phyloP scores from a whole-genome alignment of 2,113 vertebrate species.

The Diadophis punctatus region DNA sequence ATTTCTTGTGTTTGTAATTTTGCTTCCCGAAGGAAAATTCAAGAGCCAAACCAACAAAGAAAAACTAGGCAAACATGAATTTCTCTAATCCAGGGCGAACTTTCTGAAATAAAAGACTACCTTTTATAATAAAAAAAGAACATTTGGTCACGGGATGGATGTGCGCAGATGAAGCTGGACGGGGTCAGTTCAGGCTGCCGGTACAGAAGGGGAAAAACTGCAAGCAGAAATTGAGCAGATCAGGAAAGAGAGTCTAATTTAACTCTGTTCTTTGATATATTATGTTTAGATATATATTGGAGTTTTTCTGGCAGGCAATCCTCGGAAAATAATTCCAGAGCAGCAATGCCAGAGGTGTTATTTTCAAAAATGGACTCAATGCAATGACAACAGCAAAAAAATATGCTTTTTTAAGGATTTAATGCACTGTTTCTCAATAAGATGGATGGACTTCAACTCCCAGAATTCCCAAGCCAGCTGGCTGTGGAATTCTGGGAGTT shows the following conservation, averaged over 20 bases:
- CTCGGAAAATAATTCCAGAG: background rate
- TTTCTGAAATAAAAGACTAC: background rate
- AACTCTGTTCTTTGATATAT: background rate
- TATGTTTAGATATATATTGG: background rate
- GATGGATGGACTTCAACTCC: no score
- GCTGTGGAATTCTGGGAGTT: no score
- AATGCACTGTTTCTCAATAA: background rate
- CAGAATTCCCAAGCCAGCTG: no score
- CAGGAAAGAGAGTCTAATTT: background rate
- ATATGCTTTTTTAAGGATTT: background rate
- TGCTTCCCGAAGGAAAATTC: background rate
- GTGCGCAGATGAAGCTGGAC: accelerated
- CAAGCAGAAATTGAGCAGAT: background rate
- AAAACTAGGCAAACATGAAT: background rate
- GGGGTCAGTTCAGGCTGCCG: background rate
- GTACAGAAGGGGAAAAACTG: background rate
- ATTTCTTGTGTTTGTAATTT: background rate
- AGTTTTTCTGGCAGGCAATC: background rate
- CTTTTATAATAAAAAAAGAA: background rate
- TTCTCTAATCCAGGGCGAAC: background rate
- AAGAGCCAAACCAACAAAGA: background rate
- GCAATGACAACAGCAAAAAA: background rate
- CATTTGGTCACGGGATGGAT: background rate
- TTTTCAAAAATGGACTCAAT: background rate
- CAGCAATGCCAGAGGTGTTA: background rate